Base-by-base conservation (phyloP, 2,888 invertebrate species). In the Spicauda simplicius region DNA sequence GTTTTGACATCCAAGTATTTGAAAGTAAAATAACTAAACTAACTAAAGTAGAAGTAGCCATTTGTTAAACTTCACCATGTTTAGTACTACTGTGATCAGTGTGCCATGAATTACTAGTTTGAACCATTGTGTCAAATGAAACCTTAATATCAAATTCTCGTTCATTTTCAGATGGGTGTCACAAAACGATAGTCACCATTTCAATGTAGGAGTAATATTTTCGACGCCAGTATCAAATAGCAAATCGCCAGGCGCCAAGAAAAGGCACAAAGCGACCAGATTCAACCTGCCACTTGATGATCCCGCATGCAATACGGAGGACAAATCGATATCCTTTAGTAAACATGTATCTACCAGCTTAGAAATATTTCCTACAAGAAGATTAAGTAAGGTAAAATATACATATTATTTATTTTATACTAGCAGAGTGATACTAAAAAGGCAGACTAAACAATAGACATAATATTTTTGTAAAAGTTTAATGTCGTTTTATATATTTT, bases 181-280 rank as follows among this genome's bases (percentile, higher is more conserved):
- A 3, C 95, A 95, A 78, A 94, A 95, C 70, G 95, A 95, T 74
- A 89, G 94, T 74, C 88, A 94, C 54, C 91, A 94, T 72, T 91
- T 93, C 56, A 92, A 94, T 73, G 94, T 94, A 0, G 96, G 96
- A 71, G 96, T 97, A 0, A 97, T 97, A 70, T 97, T 97, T 78
- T 97, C 97, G 6, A 97, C 97, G 2, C 97, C 97, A 0, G 97
- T 97, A 30, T 80, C 86, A 0, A 84, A 87, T 48, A 79, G 76
- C 73, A 86, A 94, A 64, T 90, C 90, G 54, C 83, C 86, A 8
- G 84, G 83, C 67, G 76, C 77, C 0, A 91, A 88, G 71, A 94
- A 94, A 75, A 75, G 74, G 12, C 75, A 86, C 0, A 96, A 96
- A 81, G 85, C 94, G 20, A 95, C 96, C 7, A 90, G 96, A 71